Conservation (phyloP, 2,888 invertebrate genomes). For the Morinoia aosen region DNA sequence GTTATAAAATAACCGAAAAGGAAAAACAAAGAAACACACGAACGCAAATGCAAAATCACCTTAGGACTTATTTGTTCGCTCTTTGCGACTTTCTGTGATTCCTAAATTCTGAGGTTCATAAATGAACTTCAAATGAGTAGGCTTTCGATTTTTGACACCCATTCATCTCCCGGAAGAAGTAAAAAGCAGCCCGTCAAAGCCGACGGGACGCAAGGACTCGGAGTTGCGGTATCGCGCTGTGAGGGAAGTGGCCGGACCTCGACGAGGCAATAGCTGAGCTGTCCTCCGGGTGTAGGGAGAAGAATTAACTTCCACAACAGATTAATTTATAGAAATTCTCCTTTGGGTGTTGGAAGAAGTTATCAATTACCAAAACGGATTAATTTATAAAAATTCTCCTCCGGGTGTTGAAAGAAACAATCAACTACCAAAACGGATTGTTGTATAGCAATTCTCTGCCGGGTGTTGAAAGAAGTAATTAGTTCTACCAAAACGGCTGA, state of each 20-base stretch:
- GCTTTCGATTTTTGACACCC: neutral
- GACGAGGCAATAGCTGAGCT: neutral
- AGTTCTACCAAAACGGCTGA: no score
- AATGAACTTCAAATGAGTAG: neutral
- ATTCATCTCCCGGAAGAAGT: neutral
- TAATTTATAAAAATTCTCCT: neutral
- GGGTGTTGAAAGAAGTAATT: no score
- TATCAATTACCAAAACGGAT: no score
- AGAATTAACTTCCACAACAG: neutral
- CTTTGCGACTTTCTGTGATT: neutral
- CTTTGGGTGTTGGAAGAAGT: no score
- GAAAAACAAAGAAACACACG: neutral
- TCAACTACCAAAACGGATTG: neutral
- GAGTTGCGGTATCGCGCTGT: no score
- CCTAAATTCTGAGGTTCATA: neutral
- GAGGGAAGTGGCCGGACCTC: neutral
- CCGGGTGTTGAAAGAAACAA: neutral
- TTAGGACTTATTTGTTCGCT: neutral
- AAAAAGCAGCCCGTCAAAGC: neutral
- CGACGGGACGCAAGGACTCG: neutral
- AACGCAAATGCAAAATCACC: neutral
- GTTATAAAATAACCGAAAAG: neutral
- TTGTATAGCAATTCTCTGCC: no score
- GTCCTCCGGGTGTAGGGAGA: neutral
- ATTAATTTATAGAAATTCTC: neutral